Base-by-base conservation (phyloP, 2,888 invertebrate species). In the Chydorus sphaericus region DNA sequence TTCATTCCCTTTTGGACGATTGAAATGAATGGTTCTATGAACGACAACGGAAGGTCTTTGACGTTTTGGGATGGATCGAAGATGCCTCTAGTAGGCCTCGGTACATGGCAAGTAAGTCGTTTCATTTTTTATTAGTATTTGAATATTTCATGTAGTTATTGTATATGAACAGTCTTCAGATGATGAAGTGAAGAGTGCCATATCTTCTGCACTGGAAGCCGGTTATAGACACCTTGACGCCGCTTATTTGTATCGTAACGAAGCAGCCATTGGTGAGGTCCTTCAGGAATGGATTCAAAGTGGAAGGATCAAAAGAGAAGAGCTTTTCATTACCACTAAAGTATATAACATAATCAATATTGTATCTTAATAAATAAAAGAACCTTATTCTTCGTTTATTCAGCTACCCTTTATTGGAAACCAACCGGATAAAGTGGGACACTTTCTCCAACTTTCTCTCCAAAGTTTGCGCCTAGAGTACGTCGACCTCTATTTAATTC, bases 81-180 rank as follows among this genome's bases (percentile, higher is more conserved):
- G 57, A 80, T 85, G 77, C 85, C 85, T 7, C 71, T 77, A 52
- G 70, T 86, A 51, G 86, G 86, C 54, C 80, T 82, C 64, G 86
- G 86, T 57, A 85, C 85, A 57, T 86, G 85, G 85, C 80, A 82
- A 74, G 85, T 85, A 71, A 31, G n/a, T 2, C 7, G 7, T 18
- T n/a, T n/a, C n/a, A n/a, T n/a, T n/a, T n/a, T n/a, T n/a, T n/a
- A n/a, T n/a, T n/a, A n/a, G n/a, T n/a, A n/a, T n/a, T n/a, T n/a
- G n/a, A n/a, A n/a, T n/a, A 11, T 14, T 18, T 54, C 38, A 20
- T 48, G 23, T 49, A 50, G 33, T 49, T 16, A 14, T 14, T 48
- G 11, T 8, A 10, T 33, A 80, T 75, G 62, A 52, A 26, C 36
- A 31, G 55, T 54, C 62, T 0, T 56, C 55, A 37, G 60, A 60